A percentile compares a stretch with the other conserved stretches of the same genome.
Conservation (phyloP, 2,888 invertebrate species). For the Buathra laborator region DNA sequence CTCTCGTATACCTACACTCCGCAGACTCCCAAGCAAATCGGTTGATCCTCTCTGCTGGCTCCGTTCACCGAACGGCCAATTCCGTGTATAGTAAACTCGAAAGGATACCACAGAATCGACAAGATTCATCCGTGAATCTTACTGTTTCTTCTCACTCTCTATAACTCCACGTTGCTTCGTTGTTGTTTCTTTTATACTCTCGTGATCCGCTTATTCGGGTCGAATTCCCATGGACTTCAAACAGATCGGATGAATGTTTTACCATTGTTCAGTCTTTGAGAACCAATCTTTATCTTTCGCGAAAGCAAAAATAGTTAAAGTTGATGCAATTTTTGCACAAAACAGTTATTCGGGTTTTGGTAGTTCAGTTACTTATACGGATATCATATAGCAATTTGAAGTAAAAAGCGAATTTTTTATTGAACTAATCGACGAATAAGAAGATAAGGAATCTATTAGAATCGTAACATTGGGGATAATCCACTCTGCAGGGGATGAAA, state of each 20-base stretch:
- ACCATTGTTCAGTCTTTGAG: not conserved
- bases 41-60: constrained; percentile 35
- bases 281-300: not conserved
- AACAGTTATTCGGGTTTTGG: not conserved
- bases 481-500: not conserved
- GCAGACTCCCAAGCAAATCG: constrained; percentile 23
- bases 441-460: not conserved
- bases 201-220: not conserved
- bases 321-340: not conserved
- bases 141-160: not conserved
- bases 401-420: not conserved
- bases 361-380: not conserved
- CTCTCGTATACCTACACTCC: constrained; percentile 19
- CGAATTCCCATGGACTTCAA: not conserved
- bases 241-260: not conserved
- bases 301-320: not conserved
- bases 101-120: not conserved
- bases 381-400: not conserved
- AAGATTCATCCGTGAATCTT: constrained; percentile 17
- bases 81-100: constrained; percentile 18
- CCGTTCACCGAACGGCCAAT: constrained; percentile 39
- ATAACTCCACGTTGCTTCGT: not conserved
- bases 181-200: not conserved
- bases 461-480: not conserved
- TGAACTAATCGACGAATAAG: not conserved